These are phyloP conservation scores for Drosophila lacteicornis DNA, from an alignment of 1,140 invertebrate genomes.

Conservation along the genomic window DNA sequence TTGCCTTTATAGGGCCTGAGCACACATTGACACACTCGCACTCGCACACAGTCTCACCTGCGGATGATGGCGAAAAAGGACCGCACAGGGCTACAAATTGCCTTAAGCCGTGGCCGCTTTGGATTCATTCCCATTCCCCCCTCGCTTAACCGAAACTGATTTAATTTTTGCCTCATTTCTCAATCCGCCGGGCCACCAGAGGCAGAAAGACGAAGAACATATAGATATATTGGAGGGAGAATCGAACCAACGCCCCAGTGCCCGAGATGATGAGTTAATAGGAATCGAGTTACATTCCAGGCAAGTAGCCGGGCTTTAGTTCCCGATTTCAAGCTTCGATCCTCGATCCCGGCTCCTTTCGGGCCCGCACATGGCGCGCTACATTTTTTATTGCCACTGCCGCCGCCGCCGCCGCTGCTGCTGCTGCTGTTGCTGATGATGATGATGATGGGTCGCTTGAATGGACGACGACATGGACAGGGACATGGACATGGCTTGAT, in stretches of 20 bases:
- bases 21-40: slow-evolving; percentile 30
- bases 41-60: slow-evolving; percentile 36
- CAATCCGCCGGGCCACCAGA: slow-evolving; percentile 62
- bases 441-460: slow-evolving; percentile 72
- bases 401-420: slow-evolving; percentile 20
- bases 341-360: slow-evolving; percentile 14
- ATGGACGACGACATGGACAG: slow-evolving; percentile 71
- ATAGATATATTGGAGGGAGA: slow-evolving; percentile 30
- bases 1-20: slow-evolving; percentile 72
- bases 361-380: slow-evolving; percentile 69
- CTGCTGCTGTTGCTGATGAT: slow-evolving; percentile 40
- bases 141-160: slow-evolving; percentile 78
- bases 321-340: slow-evolving; percentile 8
- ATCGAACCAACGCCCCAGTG: slow-evolving; percentile 67
- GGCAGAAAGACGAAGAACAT: slow-evolving; percentile 42
- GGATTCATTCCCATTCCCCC: slow-evolving; percentile 15
- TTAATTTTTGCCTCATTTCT: slow-evolving; percentile 74
- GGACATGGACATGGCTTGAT: slow-evolving; percentile 73
- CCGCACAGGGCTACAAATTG: slow-evolving; percentile 81
- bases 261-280: slow-evolving; percentile 84
- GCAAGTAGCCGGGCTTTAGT: slow-evolving; percentile 54
- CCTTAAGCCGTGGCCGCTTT: slow-evolving; percentile 63
- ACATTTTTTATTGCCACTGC: slow-evolving; percentile 72
- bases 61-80: slow-evolving; percentile 59
- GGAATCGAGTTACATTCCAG: slow-evolving; percentile 84